Evolutionary conservation across 2,797 vertebrate species (phyloP).

Genomic region (Prunella strophiata): DNA sequence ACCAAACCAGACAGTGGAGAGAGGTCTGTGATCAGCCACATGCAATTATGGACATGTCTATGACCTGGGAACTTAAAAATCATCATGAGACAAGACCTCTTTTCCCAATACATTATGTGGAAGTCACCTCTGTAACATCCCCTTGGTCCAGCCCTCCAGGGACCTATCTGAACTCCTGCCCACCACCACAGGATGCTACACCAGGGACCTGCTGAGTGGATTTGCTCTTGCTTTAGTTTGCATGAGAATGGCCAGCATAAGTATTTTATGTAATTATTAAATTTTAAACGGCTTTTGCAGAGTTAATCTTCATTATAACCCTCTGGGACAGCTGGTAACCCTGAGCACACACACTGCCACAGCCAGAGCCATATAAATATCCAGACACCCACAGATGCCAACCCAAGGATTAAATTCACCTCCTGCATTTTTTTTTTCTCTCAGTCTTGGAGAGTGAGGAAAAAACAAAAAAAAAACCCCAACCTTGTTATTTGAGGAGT

Average conservation of each 20-base stretch:
- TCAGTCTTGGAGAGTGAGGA: not conserved
- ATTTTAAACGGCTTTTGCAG: not conserved
- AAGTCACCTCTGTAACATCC: not conserved
- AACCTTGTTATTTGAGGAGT: not conserved
- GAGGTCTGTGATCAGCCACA: not conserved
- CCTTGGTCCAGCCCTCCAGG: not conserved
- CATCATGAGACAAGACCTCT: not conserved
- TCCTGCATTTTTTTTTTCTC: not conserved
- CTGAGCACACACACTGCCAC: not conserved
- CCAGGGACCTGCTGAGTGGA: not conserved
- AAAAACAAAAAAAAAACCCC: not conserved
- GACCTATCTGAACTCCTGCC: not conserved
- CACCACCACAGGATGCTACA: fast-evolving
- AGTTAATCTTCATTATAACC: constrained; percentile 52
- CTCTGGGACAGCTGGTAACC: constrained; percentile 30
- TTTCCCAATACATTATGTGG: not conserved
- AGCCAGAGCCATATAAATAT: constrained; percentile 27
- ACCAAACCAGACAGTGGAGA: not conserved
- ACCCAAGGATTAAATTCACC: not conserved
- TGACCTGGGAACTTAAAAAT: not conserved
- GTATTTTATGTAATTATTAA: constrained; percentile 45
- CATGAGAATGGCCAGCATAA: not conserved
- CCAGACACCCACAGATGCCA: constrained; percentile 18
- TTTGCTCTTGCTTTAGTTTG: not conserved
- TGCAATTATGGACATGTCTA: not conserved